Evolutionary conservation across 2,113 vertebrate genomes (phyloP).

Genomic region (Dendropsophus ebraccatus): DNA sequence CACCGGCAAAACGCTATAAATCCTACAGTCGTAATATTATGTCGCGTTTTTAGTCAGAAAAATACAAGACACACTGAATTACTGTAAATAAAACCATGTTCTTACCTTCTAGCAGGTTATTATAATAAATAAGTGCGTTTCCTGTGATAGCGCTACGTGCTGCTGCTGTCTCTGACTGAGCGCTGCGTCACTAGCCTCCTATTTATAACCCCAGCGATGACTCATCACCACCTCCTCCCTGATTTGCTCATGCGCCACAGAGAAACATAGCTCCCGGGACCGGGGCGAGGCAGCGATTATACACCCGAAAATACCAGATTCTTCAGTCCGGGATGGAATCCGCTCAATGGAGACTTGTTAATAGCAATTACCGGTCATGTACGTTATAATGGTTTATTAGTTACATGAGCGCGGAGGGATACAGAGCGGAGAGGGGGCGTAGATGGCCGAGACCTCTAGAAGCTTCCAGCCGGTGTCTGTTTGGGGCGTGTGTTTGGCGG

Average conservation of each 20-base stretch:
- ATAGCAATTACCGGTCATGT: neutral
- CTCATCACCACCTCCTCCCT: conserved; percentile 14
- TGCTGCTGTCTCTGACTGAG: neutral
- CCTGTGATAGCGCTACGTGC: fast-evolving
- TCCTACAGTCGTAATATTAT: too few relatives aligned
- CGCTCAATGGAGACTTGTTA: too few relatives aligned
- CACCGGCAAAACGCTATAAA: fast-evolving
- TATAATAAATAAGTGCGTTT: neutral
- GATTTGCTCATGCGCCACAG: neutral
- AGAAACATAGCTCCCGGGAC: conserved; percentile 9
- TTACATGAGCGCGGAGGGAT: conserved; percentile 35
- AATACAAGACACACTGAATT: neutral
- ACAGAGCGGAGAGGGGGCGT: neutral
- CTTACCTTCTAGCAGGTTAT: neutral
- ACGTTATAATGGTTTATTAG: neutral
- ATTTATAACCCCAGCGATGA: conserved; percentile 6
- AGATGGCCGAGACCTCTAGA: conserved; percentile 70
- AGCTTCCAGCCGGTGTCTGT: conserved; percentile 61
- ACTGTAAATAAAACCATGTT: neutral
- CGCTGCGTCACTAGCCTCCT: neutral
- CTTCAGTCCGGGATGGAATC: neutral
- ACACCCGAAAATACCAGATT: neutral
- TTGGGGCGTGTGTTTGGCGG: conserved; percentile 30
- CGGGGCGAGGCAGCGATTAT: neutral
- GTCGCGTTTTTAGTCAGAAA: too few relatives aligned